Conservation (phyloP, 2,888 invertebrate species). For the Thysanoteuthis rhombus region DNA sequence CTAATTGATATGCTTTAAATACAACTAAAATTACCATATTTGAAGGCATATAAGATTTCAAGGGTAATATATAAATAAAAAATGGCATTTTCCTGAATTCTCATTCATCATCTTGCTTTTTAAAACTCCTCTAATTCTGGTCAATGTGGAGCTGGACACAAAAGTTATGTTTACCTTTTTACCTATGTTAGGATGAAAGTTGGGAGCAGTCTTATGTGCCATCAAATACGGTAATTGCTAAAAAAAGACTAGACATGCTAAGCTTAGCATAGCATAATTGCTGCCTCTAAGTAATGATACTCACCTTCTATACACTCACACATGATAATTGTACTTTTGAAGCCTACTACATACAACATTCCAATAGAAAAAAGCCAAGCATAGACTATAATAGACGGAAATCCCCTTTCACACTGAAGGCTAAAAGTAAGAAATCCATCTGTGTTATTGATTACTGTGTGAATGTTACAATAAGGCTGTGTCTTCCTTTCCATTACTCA, state of each 20-base stretch:
- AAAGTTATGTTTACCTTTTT: too few relatives aligned
- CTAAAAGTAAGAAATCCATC: background rate
- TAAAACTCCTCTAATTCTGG: too few relatives aligned
- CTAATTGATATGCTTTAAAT: background rate
- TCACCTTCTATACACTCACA: background rate
- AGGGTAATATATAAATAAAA: too few relatives aligned
- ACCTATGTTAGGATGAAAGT: too few relatives aligned
- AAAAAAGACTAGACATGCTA: background rate
- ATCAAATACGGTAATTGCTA: too few relatives aligned
- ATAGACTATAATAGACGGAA: background rate
- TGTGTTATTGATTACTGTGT: background rate
- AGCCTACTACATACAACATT: background rate
- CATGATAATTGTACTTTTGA: background rate
- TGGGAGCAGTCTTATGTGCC: too few relatives aligned
- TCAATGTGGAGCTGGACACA: too few relatives aligned
- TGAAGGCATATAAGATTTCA: too few relatives aligned
- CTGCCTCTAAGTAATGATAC: background rate
- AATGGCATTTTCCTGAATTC: too few relatives aligned
- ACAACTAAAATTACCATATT: too few relatives aligned
- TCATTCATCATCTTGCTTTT: too few relatives aligned
- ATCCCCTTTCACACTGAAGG: background rate
- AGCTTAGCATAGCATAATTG: background rate
- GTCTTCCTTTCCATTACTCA: background rate
- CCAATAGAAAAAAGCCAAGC: background rate
- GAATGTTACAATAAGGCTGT: background rate